Percentiles rank a stretch among this genome's conserved stretches.
phyloP scores from a whole-genome alignment of 2,888 invertebrate genomes.

The Fragum fragum region DNA sequence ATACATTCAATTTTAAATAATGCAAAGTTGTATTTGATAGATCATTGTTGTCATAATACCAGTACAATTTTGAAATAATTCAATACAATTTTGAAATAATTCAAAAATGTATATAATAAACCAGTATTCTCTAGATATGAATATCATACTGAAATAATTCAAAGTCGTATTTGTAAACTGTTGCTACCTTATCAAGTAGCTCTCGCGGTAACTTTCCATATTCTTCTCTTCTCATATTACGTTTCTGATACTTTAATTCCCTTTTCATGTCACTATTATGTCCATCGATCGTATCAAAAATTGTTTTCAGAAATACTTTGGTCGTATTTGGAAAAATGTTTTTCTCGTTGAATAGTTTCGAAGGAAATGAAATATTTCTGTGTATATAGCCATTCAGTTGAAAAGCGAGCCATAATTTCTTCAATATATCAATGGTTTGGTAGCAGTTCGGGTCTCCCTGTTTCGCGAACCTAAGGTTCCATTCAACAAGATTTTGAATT shows the following conservation, averaged over 20 bases:
- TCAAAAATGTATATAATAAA: too few species aligned
- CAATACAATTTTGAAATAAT: too few species aligned
- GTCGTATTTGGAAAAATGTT: neutral
- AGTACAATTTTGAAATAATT: too few species aligned
- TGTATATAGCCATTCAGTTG: conserved; percentile 68
- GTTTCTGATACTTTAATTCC: conserved; percentile 36
- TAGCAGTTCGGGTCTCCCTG: conserved; percentile 37
- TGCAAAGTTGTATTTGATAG: too few species aligned
- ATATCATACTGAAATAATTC: conserved; percentile 62
- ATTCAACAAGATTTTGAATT: conserved; percentile 49
- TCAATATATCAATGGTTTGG: conserved; percentile 42
- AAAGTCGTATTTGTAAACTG: conserved; percentile 63
- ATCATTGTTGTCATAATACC: too few species aligned
- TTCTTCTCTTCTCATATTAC: conserved; percentile 47
- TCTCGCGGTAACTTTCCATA: conserved; percentile 46
- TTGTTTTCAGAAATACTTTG: neutral
- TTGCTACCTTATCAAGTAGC: conserved; percentile 38
- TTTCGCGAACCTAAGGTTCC: conserved; percentile 50
- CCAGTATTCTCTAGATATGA: too few species aligned
- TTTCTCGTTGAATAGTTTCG: neutral
- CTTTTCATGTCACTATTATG: neutral
- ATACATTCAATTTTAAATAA: too few species aligned
- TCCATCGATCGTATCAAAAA: neutral
- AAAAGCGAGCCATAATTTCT: conserved; percentile 59
- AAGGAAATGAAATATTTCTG: conserved; percentile 23